Percentiles rank a stretch among this genome's conserved stretches.
Evolutionary conservation across 2,888 invertebrate genomes (phyloP).

Genomic region (Campopleginae sp.): DNA sequence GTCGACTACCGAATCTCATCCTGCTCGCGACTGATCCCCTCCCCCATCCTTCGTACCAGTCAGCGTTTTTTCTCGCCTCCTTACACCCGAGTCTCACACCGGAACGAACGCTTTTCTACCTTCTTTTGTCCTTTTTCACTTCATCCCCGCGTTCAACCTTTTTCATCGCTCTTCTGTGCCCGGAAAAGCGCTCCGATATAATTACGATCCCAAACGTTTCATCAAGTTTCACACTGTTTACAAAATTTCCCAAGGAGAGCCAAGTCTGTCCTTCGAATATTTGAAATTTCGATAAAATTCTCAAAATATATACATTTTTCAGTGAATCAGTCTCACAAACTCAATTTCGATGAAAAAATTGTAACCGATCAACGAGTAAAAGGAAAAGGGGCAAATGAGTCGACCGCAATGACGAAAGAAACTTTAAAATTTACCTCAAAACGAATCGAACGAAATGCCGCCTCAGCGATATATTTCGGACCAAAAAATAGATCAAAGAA

Average conservation of each 20-base stretch:
- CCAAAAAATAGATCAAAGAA: background rate
- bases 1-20: conserved; percentile 41
- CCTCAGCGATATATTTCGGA: background rate
- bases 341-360: background rate
- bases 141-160: background rate
- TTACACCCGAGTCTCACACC: conserved; percentile 43
- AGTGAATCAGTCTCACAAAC: too few species aligned
- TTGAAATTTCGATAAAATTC: background rate
- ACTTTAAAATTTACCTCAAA: background rate
- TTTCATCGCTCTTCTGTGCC: background rate
- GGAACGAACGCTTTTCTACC: conserved; percentile 53
- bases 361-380: background rate
- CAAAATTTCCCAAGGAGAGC: conserved; percentile 26
- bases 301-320: background rate
- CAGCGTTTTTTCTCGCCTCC: conserved; percentile 64
- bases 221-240: conserved; percentile 49
- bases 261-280: background rate
- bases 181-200: conserved; percentile 37
- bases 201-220: conserved; percentile 61
- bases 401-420: background rate
- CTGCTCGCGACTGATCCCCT: conserved; percentile 23
- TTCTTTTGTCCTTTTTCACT: background rate
- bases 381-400: background rate
- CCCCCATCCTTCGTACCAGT: conserved; percentile 61
- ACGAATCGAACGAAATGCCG: background rate